Conservation (phyloP, 2,797 vertebrate genomes). For the Champsocephalus esox region DNA sequence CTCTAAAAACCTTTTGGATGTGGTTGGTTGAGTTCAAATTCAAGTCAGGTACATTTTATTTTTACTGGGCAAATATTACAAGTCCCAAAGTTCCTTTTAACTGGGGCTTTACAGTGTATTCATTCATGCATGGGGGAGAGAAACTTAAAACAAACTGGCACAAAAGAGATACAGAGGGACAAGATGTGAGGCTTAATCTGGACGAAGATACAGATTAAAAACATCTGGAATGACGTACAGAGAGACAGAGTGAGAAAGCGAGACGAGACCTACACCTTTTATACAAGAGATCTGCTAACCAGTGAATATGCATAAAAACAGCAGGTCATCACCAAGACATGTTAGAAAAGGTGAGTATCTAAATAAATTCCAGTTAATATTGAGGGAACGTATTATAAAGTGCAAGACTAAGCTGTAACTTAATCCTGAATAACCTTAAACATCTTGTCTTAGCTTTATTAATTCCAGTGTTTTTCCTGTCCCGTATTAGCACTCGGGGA, state of each 20-base stretch:
- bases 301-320: not conserved
- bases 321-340: not conserved
- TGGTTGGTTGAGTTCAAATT: not conserved
- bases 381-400: too few species aligned
- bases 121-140: too few species aligned
- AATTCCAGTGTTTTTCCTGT: constrained; percentile 9
- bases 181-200: not conserved
- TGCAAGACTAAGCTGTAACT: too few species aligned
- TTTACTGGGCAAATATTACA: not conserved
- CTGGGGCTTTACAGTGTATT: not conserved
- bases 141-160: too few species aligned
- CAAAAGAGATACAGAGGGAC: too few species aligned
- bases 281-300: not conserved
- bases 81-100: not conserved
- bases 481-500: not conserved
- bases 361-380: too few species aligned
- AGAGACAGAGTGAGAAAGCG: not conserved
- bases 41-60: not conserved
- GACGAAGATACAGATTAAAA: not conserved
- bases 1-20: not conserved
- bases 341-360: too few species aligned
- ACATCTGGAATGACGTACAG: not conserved
- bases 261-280: not conserved
- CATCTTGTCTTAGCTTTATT: constrained; percentile 2
- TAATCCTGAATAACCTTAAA: not conserved